Evolutionary conservation across 2,888 invertebrate species (phyloP).

Genomic region (Tinea pellionella): DNA sequence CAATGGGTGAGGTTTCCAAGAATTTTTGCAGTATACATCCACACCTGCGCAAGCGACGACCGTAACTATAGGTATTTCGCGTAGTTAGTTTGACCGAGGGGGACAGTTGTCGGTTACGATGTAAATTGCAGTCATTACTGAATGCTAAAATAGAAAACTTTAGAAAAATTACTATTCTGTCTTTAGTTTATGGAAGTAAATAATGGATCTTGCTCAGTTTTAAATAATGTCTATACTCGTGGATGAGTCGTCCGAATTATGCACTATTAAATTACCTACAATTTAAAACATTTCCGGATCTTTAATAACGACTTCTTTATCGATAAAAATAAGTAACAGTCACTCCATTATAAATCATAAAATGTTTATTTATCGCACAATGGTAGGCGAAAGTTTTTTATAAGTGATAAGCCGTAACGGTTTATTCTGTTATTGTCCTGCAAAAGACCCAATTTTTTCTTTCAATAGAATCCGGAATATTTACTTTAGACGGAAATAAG

Average conservation of each 20-base stretch:
- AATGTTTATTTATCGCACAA: background rate
- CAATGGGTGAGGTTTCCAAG: constrained; percentile 43
- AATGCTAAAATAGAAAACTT: constrained; percentile 2
- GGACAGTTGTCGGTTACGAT: background rate
- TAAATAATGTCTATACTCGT: too few relatives aligned
- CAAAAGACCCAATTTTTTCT: background rate
- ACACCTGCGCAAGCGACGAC: constrained; percentile 70
- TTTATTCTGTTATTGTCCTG: background rate
- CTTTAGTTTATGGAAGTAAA: background rate
- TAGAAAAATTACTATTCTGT: constrained; percentile 5
- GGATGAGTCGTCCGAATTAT: too few relatives aligned
- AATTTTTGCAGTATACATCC: constrained; percentile 45
- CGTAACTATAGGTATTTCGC: background rate
- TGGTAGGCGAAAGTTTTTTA: background rate
- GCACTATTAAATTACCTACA: too few relatives aligned
- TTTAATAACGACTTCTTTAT: too few relatives aligned
- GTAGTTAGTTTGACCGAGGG: background rate
- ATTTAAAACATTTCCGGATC: too few relatives aligned
- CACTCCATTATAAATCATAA: background rate
- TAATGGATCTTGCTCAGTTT: too few relatives aligned
- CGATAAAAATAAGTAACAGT: background rate
- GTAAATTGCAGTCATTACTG: constrained; percentile 9
- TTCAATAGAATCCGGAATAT: background rate
- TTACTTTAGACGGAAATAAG: background rate
- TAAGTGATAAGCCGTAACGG: background rate